A percentile compares a stretch with the other conserved stretches of the same genome.
These are phyloP conservation scores for Drosophila sechellia DNA, from an alignment of 1,140 invertebrate species.

Conservation along the genomic window DNA sequence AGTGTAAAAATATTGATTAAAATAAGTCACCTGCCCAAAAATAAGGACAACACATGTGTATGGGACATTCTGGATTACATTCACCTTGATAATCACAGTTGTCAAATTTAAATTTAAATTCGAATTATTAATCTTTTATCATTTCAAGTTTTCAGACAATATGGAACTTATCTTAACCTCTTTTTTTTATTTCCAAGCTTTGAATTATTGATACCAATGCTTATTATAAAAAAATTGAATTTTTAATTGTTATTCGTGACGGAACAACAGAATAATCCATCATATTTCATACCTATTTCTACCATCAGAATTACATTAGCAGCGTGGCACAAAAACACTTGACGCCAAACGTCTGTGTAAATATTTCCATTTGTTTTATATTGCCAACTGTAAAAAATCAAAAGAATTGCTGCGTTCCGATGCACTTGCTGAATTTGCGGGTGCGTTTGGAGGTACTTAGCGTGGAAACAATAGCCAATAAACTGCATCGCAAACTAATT, in stretches of 20 bases:
- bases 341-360: slow-evolving; percentile 9
- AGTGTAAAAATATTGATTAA: slow-evolving; percentile 17
- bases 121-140: too few relatives aligned
- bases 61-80: too few relatives aligned
- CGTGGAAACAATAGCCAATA: slow-evolving; percentile 79
- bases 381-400: slow-evolving; percentile 54
- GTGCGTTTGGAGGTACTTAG: slow-evolving; percentile 57
- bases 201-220: too few relatives aligned
- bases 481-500: slow-evolving; percentile 76
- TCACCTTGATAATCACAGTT: not conserved
- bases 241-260: too few relatives aligned
- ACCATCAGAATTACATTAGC: slow-evolving; percentile 1
- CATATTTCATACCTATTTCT: not conserved
- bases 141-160: too few relatives aligned
- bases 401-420: slow-evolving; percentile 30
- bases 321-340: slow-evolving; percentile 16
- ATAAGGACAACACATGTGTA: not conserved
- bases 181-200: too few relatives aligned
- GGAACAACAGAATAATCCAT: too few relatives aligned
- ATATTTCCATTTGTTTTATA: slow-evolving; percentile 49
- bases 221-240: too few relatives aligned
- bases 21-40: slow-evolving; percentile 1
- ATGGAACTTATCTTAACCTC: too few relatives aligned
- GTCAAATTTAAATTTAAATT: too few relatives aligned
- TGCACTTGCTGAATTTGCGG: slow-evolving; percentile 25